Base-by-base conservation (phyloP, 2,888 invertebrate genomes). In the Fissipunctia ypsillon region DNA sequence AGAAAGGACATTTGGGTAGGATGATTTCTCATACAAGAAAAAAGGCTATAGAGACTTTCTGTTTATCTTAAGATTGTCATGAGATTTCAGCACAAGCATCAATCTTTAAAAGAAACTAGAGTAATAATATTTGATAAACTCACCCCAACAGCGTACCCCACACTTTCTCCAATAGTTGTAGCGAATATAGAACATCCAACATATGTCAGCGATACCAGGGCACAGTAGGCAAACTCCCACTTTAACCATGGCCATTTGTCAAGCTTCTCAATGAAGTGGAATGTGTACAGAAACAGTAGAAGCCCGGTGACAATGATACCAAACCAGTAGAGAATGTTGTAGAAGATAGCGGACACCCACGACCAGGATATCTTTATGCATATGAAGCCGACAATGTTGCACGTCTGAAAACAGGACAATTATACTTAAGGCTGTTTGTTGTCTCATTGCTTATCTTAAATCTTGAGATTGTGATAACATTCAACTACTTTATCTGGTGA, bases 231-330 rank as follows among this genome's bases (percentile, higher is more conserved):
- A 85, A 98, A 97, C 94, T 99, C 98, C 84, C 97, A 97, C 92
- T 98, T 98, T 54, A 98, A 94, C 99, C 99, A 99, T 0, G 99
- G 99, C 88, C 98, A 97, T 87, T 96, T 97, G 90, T 97, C 97
- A 83, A 97, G 97, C 91, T 98, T 98, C 94, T 99, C 99, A 69
- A 99, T 97, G 14, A 99, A 96, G 92, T 99, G 99, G 92, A 98
- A 98, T 57, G 98, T 90, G 92, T 99, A 99, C 80, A 98, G 96
- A 0, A 97, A 95, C 25, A 99, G 94, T 38, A 99, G 93, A 72
- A 98, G 97, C 3, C 97, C 96, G 0, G 98, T 98, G 81, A 98
- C 96, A 96, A 98, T 98, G 88, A 98, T 98, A 6, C 97, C 98
- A 19, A 97, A 96, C 97, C 98, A 98, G 52, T 98, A 97, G 64